These are phyloP conservation scores for Panthera uncia DNA, from an alignment of 2,113 vertebrate genomes.

Conservation along the genomic window DNA sequence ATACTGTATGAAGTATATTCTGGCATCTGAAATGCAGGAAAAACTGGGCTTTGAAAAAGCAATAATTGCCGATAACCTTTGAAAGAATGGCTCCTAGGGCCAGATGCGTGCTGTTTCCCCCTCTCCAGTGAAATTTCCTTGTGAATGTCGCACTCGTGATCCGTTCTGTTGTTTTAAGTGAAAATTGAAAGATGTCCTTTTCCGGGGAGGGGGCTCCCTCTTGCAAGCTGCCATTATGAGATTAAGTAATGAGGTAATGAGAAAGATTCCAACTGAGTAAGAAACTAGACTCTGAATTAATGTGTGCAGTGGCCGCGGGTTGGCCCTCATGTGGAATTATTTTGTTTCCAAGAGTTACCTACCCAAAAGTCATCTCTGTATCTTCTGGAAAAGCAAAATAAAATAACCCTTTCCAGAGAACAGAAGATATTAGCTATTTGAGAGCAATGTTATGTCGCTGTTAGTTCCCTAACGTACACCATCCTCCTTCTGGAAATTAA, in stretches of 20 bases:
- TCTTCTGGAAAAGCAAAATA: conserved; percentile 36
- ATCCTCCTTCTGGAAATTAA: background rate
- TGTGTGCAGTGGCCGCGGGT: conserved; percentile 65
- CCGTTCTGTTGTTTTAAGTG: conserved; percentile 78
- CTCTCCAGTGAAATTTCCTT: conserved; percentile 76
- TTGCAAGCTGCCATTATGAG: conserved; percentile 77
- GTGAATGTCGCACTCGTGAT: conserved; percentile 74
- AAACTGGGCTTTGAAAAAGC: conserved; percentile 79
- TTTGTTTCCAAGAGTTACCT: conserved; percentile 45
- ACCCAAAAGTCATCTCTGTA: conserved; percentile 16
- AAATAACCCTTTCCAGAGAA: background rate
- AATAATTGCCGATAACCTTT: conserved; percentile 77
- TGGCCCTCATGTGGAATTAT: conserved; percentile 56
- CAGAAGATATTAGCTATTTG: background rate
- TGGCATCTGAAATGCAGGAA: conserved; percentile 70
- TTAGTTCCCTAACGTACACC: background rate
- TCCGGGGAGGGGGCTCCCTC: conserved; percentile 17
- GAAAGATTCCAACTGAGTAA: conserved; percentile 72
- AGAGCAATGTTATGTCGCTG: background rate
- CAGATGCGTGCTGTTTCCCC: conserved; percentile 74
- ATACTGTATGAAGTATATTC: conserved; percentile 75
- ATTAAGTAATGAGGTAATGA: conserved; percentile 83
- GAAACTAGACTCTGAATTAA: conserved; percentile 52
- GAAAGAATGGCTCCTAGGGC: conserved; percentile 71
- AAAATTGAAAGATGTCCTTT: conserved; percentile 77